Conservation (phyloP, 2,113 vertebrate genomes). For the Sterrhoptilus dennistouni region DNA sequence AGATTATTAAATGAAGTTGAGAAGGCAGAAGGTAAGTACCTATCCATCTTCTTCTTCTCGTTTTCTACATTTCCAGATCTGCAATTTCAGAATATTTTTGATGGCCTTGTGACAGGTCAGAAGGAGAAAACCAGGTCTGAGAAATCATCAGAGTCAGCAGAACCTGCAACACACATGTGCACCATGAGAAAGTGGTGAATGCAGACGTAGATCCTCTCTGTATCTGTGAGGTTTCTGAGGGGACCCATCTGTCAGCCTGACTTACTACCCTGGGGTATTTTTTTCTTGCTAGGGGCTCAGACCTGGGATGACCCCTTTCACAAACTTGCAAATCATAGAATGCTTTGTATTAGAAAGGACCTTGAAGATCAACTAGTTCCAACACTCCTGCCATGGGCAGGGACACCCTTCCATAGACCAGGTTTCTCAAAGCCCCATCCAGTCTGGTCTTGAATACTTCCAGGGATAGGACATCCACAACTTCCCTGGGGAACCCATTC, state of each 20-base stretch:
- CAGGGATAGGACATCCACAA: background rate
- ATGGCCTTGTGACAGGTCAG: background rate
- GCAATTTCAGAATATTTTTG: background rate
- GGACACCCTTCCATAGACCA: background rate
- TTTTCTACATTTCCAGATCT: background rate
- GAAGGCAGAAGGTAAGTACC: background rate
- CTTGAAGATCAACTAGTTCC: background rate
- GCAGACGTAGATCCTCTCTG: background rate
- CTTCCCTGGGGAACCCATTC: background rate
- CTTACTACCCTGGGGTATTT: background rate
- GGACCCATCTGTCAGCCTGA: background rate
- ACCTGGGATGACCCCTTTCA: background rate
- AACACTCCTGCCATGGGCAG: background rate
- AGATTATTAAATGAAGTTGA: background rate
- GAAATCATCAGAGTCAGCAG: background rate
- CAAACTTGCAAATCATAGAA: background rate
- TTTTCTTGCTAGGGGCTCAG: background rate
- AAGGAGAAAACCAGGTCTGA: background rate
- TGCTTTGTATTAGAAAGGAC: background rate
- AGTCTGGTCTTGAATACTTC: background rate
- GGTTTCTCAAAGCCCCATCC: background rate
- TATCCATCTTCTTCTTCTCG: background rate
- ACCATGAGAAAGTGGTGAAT: background rate
- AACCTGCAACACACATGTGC: background rate
- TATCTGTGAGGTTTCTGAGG: background rate